Percentiles rank a stretch among this genome's conserved stretches.
Conservation (phyloP, 2,888 invertebrate species). For the Eubasilissa splendida region DNA sequence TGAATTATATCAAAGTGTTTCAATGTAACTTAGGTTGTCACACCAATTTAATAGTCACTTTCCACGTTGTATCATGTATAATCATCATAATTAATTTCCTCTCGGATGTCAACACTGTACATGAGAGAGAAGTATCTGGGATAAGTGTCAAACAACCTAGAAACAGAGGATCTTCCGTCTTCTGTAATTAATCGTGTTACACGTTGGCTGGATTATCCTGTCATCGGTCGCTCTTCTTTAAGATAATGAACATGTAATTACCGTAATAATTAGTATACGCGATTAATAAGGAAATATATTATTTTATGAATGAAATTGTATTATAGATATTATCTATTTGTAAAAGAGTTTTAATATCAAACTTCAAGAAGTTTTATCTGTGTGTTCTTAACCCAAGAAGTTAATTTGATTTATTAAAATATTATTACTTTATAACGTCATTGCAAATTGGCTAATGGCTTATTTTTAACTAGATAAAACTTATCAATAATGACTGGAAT, state of each 20-base stretch:
- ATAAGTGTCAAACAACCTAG: constrained; percentile 14
- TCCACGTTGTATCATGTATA: background rate
- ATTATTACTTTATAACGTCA: too few species aligned
- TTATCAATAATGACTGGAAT: too few species aligned
- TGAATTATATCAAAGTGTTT: too few species aligned
- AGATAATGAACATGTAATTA: background rate
- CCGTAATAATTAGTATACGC: background rate
- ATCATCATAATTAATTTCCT: constrained; percentile 8
- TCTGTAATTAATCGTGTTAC: constrained; percentile 38
- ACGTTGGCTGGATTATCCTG: constrained; percentile 23
- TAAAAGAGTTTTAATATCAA: background rate
- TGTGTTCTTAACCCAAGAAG: too few species aligned
- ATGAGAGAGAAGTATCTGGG: background rate
- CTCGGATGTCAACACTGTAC: constrained; percentile 11
- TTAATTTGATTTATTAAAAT: too few species aligned
- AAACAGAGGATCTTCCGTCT: constrained; percentile 17
- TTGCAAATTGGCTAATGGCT: too few species aligned
- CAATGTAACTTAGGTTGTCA: too few species aligned
- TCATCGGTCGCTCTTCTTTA: background rate
- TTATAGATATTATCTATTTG: background rate
- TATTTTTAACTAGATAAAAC: too few species aligned
- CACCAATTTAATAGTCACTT: background rate
- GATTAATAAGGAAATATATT: background rate
- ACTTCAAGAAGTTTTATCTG: too few species aligned
- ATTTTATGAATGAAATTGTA: background rate